Conservation (phyloP, 2,888 invertebrate species). For the Coenonympha arcania region DNA sequence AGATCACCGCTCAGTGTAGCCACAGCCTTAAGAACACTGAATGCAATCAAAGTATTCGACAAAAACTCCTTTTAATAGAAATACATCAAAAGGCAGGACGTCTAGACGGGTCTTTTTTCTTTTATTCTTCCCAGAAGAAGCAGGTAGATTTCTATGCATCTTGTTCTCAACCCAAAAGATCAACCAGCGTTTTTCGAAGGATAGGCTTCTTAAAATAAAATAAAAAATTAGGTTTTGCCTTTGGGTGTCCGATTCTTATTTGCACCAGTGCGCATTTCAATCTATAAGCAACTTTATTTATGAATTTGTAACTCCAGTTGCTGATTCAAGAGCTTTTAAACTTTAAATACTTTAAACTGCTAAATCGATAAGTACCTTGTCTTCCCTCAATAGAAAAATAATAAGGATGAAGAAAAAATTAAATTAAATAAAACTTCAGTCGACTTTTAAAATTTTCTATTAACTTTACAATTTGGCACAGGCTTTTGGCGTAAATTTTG, state of each 20-base stretch:
- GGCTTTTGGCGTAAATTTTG: slow-evolving; percentile 19
- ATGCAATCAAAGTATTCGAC: slow-evolving; percentile 53
- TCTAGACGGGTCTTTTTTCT: slow-evolving; percentile 68
- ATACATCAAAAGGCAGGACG: slow-evolving; percentile 66
- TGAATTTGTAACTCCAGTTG: too few species aligned
- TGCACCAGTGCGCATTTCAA: too few species aligned
- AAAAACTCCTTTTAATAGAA: slow-evolving; percentile 65
- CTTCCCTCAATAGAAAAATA: too few species aligned
- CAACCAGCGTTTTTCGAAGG: background rate
- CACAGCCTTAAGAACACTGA: slow-evolving; percentile 46
- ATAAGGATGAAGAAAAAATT: too few species aligned
- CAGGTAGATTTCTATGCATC: slow-evolving; percentile 54
- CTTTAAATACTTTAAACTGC: too few species aligned
- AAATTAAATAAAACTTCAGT: slow-evolving; percentile 30
- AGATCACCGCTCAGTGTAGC: background rate
- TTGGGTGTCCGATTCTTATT: too few species aligned
- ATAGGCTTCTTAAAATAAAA: background rate
- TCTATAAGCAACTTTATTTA: too few species aligned
- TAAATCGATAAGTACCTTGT: too few species aligned
- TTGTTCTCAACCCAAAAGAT: background rate
- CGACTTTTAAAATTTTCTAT: slow-evolving; percentile 29
- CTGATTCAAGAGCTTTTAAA: too few species aligned
- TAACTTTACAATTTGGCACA: slow-evolving; percentile 32
- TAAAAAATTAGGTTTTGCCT: background rate
- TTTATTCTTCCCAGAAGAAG: slow-evolving; percentile 54